Evolutionary conservation across 2,888 invertebrate species (phyloP).

Genomic region (Mesochorus sp.): DNA sequence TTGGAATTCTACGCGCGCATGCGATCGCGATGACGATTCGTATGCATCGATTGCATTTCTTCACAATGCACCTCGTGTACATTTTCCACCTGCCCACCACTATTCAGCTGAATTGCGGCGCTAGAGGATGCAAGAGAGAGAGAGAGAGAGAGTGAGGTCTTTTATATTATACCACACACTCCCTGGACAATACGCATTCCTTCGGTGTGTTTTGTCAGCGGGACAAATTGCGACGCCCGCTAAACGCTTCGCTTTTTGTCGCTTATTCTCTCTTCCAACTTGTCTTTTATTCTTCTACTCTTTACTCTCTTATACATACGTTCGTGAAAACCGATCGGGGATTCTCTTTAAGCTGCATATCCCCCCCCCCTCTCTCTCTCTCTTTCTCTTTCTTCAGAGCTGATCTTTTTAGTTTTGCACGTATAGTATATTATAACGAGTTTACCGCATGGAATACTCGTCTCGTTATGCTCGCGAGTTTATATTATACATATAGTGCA

Average conservation of each 20-base stretch:
- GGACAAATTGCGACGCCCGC: conserved; percentile 80
- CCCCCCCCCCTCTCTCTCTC: conserved; percentile 2
- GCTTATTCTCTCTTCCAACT: conserved; percentile 63
- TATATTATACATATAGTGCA: conserved; percentile 3
- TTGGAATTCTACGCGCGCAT: background rate
- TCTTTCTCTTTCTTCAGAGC: background rate
- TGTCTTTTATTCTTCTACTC: conserved; percentile 23
- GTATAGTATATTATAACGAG: no score
- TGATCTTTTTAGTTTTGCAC: conserved; percentile 34
- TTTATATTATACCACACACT: conserved; percentile 63
- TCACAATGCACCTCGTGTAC: conserved; percentile 1
- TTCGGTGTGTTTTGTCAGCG: conserved; percentile 76
- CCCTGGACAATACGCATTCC: conserved; percentile 79
- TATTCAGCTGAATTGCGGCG: background rate
- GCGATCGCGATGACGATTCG: background rate
- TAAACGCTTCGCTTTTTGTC: conserved; percentile 78
- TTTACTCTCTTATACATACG: conserved; percentile 3
- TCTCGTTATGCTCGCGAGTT: conserved; percentile 38
- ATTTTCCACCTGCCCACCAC: conserved; percentile 15
- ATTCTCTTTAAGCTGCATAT: conserved; percentile 6
- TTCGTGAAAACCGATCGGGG: conserved; percentile 29
- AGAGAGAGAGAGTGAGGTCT: conserved; percentile 11
- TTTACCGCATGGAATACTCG: conserved; percentile 33
- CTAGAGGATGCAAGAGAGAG: conserved; percentile 14
- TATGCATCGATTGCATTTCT: conserved; percentile 13